Base-by-base conservation (phyloP, 2,888 invertebrate species). In the Pseudoips prasinana region DNA sequence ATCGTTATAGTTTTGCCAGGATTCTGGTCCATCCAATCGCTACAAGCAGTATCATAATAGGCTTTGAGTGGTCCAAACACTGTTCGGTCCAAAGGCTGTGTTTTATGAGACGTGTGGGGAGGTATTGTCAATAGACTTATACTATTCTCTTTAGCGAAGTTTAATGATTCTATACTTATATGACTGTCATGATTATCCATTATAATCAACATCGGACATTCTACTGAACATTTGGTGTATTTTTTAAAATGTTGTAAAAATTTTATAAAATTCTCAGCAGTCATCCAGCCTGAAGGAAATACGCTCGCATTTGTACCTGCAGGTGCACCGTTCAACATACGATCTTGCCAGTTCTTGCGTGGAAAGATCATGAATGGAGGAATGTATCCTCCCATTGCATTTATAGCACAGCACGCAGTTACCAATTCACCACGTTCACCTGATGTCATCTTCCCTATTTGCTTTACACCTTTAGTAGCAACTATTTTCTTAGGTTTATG, bases 401-500 rank as follows among this genome's bases (percentile, higher is more conserved):
- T 46, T 8, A 54, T 34, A 32, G 34, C 41, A 27, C 38, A 40
- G 33, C 43, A 40, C 0, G 40, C 23, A 10, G 46, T 46, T 6
- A 47, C 41, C 10, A 46, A 33, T 10, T 38, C 8, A 10, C 49
- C 56, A 43, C 57, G 49, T 7, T 29, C 57, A 32, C 49, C 51
- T 25, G 51, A 57, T 23, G 57, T 57, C 52, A 27, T 46, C 47
- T 52, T 46, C 23, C 56, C 53, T 38, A 54, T 44, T 49, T 51
- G 49, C 25, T 54, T 51, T 1, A 44, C 18, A 42, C 51, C 50
- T 46, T 32, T 53, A n/a, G 26, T 20, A 42, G 57, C 52, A 44
- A 55, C 45, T 40, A 54, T 45, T 10, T 44, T 43, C 14, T 56
- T 48, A 7, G 46, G 38, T 7, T 22, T 10, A 5, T 18, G 18